These are phyloP conservation scores for Drosophila ercepeae DNA, from an alignment of 1,140 invertebrate species.

Conservation along the genomic window DNA sequence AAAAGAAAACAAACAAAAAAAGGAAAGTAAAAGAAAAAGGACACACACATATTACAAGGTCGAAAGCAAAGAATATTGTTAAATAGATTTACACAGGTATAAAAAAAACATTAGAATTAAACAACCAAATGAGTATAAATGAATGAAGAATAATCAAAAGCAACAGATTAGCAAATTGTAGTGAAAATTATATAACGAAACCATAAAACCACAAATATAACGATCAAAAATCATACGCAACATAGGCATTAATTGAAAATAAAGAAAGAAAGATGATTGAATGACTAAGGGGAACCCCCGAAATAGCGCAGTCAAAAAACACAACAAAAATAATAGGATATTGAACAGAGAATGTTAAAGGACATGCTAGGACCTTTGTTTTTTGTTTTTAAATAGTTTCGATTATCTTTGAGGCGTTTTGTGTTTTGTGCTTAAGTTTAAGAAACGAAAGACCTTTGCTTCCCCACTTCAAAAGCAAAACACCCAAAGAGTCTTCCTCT, in stretches of 20 bases:
- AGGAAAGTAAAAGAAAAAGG: conserved; percentile 19
- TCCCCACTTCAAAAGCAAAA: conserved; percentile 65
- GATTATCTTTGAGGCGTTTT: conserved; percentile 38
- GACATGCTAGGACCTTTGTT: conserved; percentile 1
- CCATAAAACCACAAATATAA: conserved; percentile 41
- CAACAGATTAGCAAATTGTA: conserved; percentile 69
- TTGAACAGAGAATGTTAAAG: conserved; percentile 13
- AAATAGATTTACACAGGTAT: conserved; percentile 71
- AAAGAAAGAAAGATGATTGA: conserved; percentile 15
- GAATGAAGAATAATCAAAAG: conserved; percentile 77
- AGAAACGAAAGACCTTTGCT: conserved; percentile 44
- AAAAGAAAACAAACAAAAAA: not conserved
- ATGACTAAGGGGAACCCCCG: conserved; percentile 24
- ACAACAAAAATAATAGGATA: conserved; percentile 8
- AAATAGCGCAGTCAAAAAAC: conserved; percentile 53
- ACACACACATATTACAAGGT: conserved; percentile 70
- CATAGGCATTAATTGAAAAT: conserved; percentile 37
- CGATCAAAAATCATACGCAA: conserved; percentile 49
- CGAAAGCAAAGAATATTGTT: conserved; percentile 76
- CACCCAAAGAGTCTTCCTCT: conserved; percentile 73
- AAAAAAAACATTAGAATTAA: conserved; percentile 47
- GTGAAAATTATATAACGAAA: conserved; percentile 61
- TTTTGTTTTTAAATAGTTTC: conserved; percentile 15
- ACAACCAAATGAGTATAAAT: conserved; percentile 42
- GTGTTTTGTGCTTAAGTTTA: conserved; percentile 46